Evolutionary conservation across 1,140 invertebrate genomes (phyloP), one percentile per base, ranked within the genome.

Genomic region (Hypothenemus hampei): DNA sequence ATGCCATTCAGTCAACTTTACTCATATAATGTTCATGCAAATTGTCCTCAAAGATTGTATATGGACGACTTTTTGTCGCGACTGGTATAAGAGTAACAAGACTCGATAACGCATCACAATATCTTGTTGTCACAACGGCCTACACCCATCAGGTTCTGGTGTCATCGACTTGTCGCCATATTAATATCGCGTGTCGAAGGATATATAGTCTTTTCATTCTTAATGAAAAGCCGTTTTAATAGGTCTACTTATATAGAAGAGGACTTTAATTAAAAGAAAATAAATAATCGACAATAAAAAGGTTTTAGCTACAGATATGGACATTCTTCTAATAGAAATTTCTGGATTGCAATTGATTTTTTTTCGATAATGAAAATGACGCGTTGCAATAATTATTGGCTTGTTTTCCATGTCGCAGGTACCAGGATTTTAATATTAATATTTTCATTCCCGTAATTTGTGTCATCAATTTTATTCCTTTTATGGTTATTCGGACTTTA

Each of bases 131-230:
- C 64, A 65, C 53, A 54, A 56, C 62, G 57, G 61, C 64, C 65
- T 67, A 67, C 65, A 68, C 63, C 60, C 59, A 16, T 58, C 47
- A 5, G 8, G 8, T 24, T 35, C 44, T 60, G 63, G 62, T 67
- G 66, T 66, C 63, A 67, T 66, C 63, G 65, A 64, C 63, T 67
- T 63, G 65, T 66, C 62, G 60, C 65, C 58, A 65, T 68, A 65
- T 68, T 68, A 68, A 68, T 68, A 68, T 67, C 64, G 62, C 60
- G 63, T 65, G 60, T 65, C 65, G 58, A 60, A 21, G 47, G 35
- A 35, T 58, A 62, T 63, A 60, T 58, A 61, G 60, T 58, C 58
- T 61, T 55, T 64, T 61, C 61, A 61, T 59, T 64, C 58, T 62
- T 63, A 59, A 60, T 57, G 60, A 66, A 64, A 59, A 60, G 62